Base-by-base conservation (phyloP, 2,113 vertebrate species). In the Sigmodon hispidus region DNA sequence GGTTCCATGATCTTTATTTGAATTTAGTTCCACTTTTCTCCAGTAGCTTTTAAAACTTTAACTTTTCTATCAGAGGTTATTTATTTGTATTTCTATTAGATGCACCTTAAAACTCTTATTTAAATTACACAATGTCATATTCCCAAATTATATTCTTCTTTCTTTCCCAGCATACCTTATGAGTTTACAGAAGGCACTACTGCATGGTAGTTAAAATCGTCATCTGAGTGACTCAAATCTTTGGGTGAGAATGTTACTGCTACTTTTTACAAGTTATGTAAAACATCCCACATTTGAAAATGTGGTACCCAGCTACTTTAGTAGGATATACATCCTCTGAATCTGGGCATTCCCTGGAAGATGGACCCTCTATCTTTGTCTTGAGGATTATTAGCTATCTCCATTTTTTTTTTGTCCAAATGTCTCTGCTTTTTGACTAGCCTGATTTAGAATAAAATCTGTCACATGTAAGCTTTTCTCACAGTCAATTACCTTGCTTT, bases 171-270 rank as follows among this genome's bases (percentile, higher is more conserved):
- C 3, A 1, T 24, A 57, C 16, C 1, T 73, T 52, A 31, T 1
- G 45, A 34, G 1, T 36, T 29, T 12, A 5, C 5, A 43, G 21
- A 87, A 45, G 5, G 1, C 15, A 57, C 0, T 21, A 21, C 0
- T 69, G 5, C 4, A 16, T 69, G 19, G 17, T 26, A 13, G 16
- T 16, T 36, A 12, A 85, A 34, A 34, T 4, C 3, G 15, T 2
- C 63, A 11, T 5, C 43, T 76, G 0, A 19, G 26, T 4, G 48
- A 22, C 1, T 5, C 7, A 7, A 67, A 3, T 45, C 8, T 26
- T 21, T 48, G 40, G 34, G 0, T n/a, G 85, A 40, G 29, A 95
- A 70, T 83, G 10, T 67, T 52, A 10, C 8, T 17, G 31, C 34
- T 43, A 12, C 22, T 59, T 6, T 4, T 80, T 15, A 36, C 19